These are phyloP conservation scores for Heliangelus exortis DNA, from an alignment of 2,797 vertebrate species.

Conservation along the genomic window DNA sequence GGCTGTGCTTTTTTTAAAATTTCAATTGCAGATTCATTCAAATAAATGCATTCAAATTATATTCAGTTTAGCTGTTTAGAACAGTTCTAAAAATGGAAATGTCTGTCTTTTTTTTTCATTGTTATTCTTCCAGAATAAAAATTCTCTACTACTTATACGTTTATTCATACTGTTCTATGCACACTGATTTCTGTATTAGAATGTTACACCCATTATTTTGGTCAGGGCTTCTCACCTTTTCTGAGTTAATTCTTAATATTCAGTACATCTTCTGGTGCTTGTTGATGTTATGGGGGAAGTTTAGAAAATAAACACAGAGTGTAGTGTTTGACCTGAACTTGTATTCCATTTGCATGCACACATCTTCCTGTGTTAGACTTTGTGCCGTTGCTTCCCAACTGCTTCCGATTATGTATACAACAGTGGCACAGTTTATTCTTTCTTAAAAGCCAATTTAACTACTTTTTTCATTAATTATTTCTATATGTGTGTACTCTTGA, in stretches of 20 bases:
- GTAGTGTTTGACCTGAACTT: not conserved
- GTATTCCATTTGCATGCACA: not conserved
- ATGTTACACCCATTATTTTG: not conserved
- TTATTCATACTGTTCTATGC: not conserved
- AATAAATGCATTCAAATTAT: not conserved
- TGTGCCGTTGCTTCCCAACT: not conserved
- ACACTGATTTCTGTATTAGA: not conserved
- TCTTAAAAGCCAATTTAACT: not conserved
- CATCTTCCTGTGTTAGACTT: not conserved
- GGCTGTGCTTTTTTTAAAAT: accelerated
- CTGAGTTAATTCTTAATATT: not conserved
- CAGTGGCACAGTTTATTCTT: not conserved
- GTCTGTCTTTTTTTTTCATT: not conserved
- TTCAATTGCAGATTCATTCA: not conserved
- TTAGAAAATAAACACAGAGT: not conserved
- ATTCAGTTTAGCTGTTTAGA: not conserved
- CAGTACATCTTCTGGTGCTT: not conserved
- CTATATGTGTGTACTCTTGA: not conserved
- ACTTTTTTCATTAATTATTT: not conserved
- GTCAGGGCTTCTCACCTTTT: not conserved
- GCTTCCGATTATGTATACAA: not conserved
- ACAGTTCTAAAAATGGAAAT: not conserved
- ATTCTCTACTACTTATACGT: not conserved
- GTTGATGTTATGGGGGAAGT: not conserved
- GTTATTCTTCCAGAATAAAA: not conserved